Evolutionary conservation across 2,888 invertebrate species (phyloP).

Genomic region (Trichopria drosophilae): DNA sequence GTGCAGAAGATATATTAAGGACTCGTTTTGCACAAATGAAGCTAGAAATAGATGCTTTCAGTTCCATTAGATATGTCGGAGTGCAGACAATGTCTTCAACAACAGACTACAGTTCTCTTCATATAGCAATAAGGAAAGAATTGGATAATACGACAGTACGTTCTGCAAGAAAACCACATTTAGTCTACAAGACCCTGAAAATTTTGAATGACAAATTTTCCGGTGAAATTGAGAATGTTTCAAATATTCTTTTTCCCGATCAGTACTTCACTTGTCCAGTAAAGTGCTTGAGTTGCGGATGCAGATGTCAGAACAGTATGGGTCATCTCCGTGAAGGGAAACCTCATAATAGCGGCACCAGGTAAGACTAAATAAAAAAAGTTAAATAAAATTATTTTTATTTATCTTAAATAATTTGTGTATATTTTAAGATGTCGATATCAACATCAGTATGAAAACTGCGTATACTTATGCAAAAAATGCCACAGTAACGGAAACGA

Average conservation of each 20-base stretch:
- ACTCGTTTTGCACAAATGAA: slow-evolving; percentile 67
- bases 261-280: slow-evolving; percentile 78
- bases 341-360: slow-evolving; percentile 61
- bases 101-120: slow-evolving; percentile 68
- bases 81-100: slow-evolving; percentile 61
- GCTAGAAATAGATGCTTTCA: slow-evolving; percentile 71
- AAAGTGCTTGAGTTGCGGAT: slow-evolving; percentile 71
- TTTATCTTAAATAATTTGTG: not conserved
- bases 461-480: slow-evolving; percentile 67
- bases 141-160: slow-evolving; percentile 72
- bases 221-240: slow-evolving; percentile 66
- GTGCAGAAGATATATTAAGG: slow-evolving; percentile 67
- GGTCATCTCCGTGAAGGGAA: slow-evolving; percentile 68
- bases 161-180: slow-evolving; percentile 68
- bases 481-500: slow-evolving; percentile 67
- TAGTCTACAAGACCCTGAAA: slow-evolving; percentile 71
- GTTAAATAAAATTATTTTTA: slow-evolving; percentile 12
- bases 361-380: slow-evolving; percentile 36
- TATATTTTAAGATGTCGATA: slow-evolving; percentile 60
- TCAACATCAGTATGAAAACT: slow-evolving; percentile 76
- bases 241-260: slow-evolving; percentile 72
- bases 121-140: slow-evolving; percentile 64
- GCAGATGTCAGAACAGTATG: slow-evolving; percentile 68
- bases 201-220: slow-evolving; percentile 77
- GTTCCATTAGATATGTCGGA: slow-evolving; percentile 72